Evolutionary conservation across 2,113 vertebrate genomes (phyloP).

Genomic region (Neolamprologus tretocephalus): DNA sequence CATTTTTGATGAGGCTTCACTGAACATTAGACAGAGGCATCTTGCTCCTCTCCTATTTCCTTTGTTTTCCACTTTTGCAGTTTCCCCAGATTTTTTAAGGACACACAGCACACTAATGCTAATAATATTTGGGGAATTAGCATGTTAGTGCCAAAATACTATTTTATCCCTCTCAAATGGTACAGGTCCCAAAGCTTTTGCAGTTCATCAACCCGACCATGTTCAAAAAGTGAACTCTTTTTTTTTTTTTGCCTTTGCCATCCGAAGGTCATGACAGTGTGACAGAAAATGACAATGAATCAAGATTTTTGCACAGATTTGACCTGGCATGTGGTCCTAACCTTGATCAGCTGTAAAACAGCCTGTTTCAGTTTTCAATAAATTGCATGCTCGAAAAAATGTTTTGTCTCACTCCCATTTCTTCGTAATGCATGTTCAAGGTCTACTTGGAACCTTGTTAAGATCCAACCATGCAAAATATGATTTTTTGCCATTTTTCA

Average conservation of each 20-base stretch:
- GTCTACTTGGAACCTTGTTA: not conserved
- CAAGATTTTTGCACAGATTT: not conserved
- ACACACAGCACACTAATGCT: not conserved
- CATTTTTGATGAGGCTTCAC: not conserved
- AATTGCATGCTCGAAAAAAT: not conserved
- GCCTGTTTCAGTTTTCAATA: not conserved
- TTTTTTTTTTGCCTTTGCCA: not conserved
- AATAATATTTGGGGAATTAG: not conserved
- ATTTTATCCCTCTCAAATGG: not conserved
- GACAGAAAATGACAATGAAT: not conserved
- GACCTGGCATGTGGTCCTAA: not conserved
- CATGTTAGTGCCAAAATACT: not conserved
- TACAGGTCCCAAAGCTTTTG: not conserved
- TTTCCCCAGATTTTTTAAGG: not conserved
- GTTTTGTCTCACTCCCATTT: not conserved
- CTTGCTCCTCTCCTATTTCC: not conserved
- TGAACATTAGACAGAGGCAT: not conserved
- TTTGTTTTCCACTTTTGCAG: not conserved
- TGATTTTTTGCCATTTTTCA: not conserved
- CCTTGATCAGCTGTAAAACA: not conserved
- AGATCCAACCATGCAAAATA: not conserved
- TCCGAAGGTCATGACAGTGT: not conserved
- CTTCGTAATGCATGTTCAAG: not conserved
- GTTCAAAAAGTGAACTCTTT: not conserved
- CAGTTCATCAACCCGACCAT: not conserved